Percentiles rank a stretch among this genome's conserved stretches.
phyloP scores from a whole-genome alignment of 2,113 vertebrate genomes.

The Climacteris rufus region DNA sequence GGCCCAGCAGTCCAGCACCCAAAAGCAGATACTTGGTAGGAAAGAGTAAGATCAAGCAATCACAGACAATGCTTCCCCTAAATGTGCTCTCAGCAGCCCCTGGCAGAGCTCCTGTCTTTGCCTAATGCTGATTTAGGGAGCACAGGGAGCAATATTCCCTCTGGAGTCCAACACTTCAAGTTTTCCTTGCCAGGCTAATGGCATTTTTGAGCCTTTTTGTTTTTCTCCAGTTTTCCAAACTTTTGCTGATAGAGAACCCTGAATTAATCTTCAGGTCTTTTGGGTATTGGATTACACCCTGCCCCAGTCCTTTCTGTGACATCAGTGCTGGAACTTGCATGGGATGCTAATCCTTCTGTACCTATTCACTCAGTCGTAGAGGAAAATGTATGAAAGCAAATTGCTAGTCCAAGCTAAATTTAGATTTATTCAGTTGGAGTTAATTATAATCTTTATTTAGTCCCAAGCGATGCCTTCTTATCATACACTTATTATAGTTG shows the following conservation, averaged over 20 bases:
- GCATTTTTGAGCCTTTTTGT: background rate
- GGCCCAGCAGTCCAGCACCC: background rate
- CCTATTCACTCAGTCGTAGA: slow-evolving; percentile 29
- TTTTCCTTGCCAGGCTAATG: background rate
- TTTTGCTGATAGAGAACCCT: slow-evolving; percentile 21
- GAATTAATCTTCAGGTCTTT: slow-evolving; percentile 35
- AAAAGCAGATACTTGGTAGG: background rate
- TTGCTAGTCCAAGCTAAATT: slow-evolving; percentile 69
- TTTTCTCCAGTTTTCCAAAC: background rate
- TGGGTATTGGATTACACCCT: slow-evolving; percentile 36
- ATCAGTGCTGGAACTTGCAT: slow-evolving; percentile 6
- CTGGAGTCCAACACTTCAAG: background rate
- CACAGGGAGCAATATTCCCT: background rate
- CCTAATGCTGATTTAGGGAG: background rate
- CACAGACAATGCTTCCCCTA: background rate
- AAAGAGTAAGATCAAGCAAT: background rate
- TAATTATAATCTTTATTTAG: slow-evolving; percentile 83
- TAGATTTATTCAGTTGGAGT: slow-evolving; percentile 78
- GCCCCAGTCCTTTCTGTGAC: background rate
- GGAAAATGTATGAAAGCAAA: slow-evolving; percentile 59
- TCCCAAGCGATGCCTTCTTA: slow-evolving; percentile 76
- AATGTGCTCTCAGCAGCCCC: background rate
- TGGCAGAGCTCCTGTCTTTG: background rate
- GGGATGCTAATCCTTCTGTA: slow-evolving; percentile 31
- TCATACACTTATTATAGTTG: slow-evolving; percentile 75